Conservation (phyloP, 2,113 vertebrate genomes). For the Elanus axillaris region DNA sequence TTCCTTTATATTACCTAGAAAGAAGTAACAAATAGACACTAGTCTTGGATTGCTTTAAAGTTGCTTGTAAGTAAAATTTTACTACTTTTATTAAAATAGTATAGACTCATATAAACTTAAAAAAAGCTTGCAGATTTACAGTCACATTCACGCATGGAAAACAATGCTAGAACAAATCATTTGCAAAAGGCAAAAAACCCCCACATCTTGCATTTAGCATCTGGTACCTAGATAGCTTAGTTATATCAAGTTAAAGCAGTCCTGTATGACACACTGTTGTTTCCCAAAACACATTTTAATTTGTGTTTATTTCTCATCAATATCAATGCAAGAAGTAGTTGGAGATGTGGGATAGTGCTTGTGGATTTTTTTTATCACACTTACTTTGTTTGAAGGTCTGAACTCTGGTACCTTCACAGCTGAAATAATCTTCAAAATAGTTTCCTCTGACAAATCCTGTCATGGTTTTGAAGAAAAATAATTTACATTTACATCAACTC, state of each 20-base stretch:
- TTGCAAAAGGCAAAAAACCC: neutral
- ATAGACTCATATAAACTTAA: neutral
- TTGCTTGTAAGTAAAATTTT: neutral
- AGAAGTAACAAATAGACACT: neutral
- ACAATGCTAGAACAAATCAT: neutral
- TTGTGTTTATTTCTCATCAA: neutral
- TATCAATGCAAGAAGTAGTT: neutral
- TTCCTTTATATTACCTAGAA: neutral
- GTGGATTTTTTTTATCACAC: neutral
- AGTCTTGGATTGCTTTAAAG: neutral
- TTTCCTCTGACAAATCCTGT: slow-evolving; percentile 84
- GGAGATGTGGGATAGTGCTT: neutral
- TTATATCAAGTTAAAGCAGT: neutral
- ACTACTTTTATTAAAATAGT: neutral
- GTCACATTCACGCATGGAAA: neutral
- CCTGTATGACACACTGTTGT: neutral
- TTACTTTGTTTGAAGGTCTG: slow-evolving; percentile 90
- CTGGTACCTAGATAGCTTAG: neutral
- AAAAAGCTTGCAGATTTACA: neutral
- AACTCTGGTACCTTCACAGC: slow-evolving; percentile 87
- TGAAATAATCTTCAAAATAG: slow-evolving; percentile 77
- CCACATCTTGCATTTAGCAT: neutral
- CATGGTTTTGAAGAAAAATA: slow-evolving; percentile 6
- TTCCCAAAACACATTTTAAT: neutral
- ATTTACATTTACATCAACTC: neutral